These are phyloP conservation scores for Merops nubicus DNA, from an alignment of 2,113 vertebrate species.

Conservation along the genomic window DNA sequence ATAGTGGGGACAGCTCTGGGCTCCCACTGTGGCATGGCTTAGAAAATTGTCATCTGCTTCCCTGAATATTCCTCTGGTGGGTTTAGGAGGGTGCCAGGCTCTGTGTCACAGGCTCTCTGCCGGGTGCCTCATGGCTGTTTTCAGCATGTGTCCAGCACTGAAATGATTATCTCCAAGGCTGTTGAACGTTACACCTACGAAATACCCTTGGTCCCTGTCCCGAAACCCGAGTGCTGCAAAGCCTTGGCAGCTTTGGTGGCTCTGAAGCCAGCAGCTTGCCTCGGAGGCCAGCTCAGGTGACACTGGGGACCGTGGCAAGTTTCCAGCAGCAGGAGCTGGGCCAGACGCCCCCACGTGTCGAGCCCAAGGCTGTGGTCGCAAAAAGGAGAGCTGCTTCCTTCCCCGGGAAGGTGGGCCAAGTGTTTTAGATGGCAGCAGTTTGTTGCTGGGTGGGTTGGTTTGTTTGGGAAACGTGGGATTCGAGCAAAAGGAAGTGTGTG, in stretches of 20 bases:
- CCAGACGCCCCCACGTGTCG: rapidly evolving
- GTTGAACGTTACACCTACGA: rapidly evolving
- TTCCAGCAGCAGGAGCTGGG: not conserved
- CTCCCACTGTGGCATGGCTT: not conserved
- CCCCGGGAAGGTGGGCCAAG: not conserved
- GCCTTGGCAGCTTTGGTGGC: not conserved
- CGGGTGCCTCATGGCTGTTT: not conserved
- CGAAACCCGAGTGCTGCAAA: not conserved
- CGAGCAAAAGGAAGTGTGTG: conserved; percentile 13
- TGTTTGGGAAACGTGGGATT: conserved; percentile 48
- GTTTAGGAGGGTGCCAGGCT: not conserved
- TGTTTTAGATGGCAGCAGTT: not conserved
- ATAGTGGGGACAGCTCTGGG: rapidly evolving
- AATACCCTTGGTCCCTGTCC: not conserved
- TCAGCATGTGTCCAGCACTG: rapidly evolving
- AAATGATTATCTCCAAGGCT: not conserved
- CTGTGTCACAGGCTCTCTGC: not conserved
- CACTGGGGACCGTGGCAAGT: rapidly evolving
- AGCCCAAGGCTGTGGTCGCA: rapidly evolving
- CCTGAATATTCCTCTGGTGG: rapidly evolving
- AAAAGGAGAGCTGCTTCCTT: rapidly evolving
- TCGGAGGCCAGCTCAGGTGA: not conserved
- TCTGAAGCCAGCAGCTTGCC: not conserved
- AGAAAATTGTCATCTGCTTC: not conserved
- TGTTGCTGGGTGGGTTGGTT: conserved; percentile 35